Base-by-base conservation (phyloP, 2,888 invertebrate genomes). In the Horisme vitalbata region DNA sequence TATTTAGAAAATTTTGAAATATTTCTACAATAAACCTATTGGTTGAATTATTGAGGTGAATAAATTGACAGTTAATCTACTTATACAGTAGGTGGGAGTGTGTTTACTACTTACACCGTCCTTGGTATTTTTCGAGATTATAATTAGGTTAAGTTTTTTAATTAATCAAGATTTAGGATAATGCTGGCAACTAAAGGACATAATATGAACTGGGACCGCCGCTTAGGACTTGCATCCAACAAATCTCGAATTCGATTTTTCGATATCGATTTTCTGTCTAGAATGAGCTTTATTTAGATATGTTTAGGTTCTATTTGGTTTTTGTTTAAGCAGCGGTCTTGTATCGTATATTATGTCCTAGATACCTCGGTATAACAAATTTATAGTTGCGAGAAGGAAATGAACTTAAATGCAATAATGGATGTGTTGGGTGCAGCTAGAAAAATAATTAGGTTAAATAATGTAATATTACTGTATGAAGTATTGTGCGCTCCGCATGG, bases 41-140 rank as follows among this genome's bases (percentile, higher is more conserved):
- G 74, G 75, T 78, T 73, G 68, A 73, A 69, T 64, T 78, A 72
- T 78, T 73, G 70, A 79, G 78, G 65, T 74, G 71, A 72, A 79
- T 77, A 67, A 73, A 73, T 71, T 72, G 72, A 74, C 75, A 74
- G 68, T 71, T 73, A 73, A 79, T 77, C 72, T 83, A 83, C 77
- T 79, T 83, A 76, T 71, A 63, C 72, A 71, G 69, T 80, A 70
- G 34, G 75, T 79, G 77, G 74, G 75, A 68, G 75, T 68, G 72
- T 79, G 78, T 78, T 83, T 81, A 82, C 83, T 82, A 83, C 80
- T 85, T 85, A 86, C 87, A 87, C 88, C 89, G 89, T 89, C 89
- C 89, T 87, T 85, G 84, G 82, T 83, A 87, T 85, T 85, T 82
- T 85, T 83, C 79, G 87, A 88, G 88, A 89, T 88, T 88, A 86